Evolutionary conservation across 2,888 invertebrate species (phyloP), one percentile per base, ranked within the genome.

Genomic region (Phaonia tiefii): DNA sequence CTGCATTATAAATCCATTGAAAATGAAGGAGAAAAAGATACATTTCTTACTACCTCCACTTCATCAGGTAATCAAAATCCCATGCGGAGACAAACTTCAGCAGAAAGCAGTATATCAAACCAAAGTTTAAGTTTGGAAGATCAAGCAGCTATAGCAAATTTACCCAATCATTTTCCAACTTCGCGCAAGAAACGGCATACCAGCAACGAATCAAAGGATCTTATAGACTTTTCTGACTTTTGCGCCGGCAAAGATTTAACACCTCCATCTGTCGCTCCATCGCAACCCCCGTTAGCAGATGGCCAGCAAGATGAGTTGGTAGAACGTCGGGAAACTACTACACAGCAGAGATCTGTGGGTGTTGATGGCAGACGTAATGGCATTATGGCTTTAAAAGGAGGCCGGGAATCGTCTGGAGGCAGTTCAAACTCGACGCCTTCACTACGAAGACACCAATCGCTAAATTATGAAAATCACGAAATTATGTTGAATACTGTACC

Each of bases 341-440:
- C 86, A 7, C 89, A 90, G 49, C 89, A 90, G 79, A 87, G 91
- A 56, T 87, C 88, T 46, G 88, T 89, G 0, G 86, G 85, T 17
- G 86, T 89, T 22, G 91, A 91, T 86, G 91, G 91, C 0, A 85
- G 91, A 0, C 87, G 91, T n/a, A 91, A 91, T 82, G 91, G 91
- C 25, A 91, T 91, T 1, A 84, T 89, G 80, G 88, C 88, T 1
- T 83, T 86, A 42, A 86, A 86, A 22, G 79, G 76, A 20, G 81
- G 83, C 1, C 75, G 67, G 1, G 83, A 83, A 39, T 42, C 79
- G 76, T 83, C 76, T 1, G 74, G 83, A 8, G 26, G 51, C n/a
- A 31, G 63, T 15, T 44, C 71, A 0, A 78, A 60, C 42, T 75
- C 79, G 2, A 75, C 79, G 49, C 60, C 83, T 2, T 63, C 77